Conservation (phyloP, 2,888 invertebrate species). For the Hesperia comma region DNA sequence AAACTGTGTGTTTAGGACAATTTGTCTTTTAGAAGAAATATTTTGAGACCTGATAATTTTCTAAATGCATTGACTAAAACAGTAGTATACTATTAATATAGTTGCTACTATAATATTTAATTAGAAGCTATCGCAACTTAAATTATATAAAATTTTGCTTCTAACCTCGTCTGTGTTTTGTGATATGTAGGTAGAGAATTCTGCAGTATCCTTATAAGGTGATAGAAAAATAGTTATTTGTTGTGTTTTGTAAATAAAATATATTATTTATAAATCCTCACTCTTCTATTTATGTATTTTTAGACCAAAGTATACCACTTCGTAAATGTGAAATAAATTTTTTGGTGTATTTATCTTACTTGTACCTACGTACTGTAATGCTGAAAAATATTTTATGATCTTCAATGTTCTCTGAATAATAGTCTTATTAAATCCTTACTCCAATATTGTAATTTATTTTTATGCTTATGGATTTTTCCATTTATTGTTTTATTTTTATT, state of each 20-base stretch:
- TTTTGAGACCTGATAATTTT: slow-evolving; percentile 12
- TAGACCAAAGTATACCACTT: slow-evolving; percentile 30
- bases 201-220: slow-evolving; percentile 18
- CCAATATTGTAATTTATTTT: neutral
- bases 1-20: no score
- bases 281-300: slow-evolving; percentile 30
- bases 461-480: no score
- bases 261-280: slow-evolving; percentile 21
- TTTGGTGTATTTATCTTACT: slow-evolving; percentile 27
- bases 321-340: slow-evolving; percentile 17
- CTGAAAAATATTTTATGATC: slow-evolving; percentile 30
- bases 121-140: slow-evolving; percentile 36
- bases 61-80: slow-evolving; percentile 13
- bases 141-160: slow-evolving; percentile 42
- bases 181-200: slow-evolving; percentile 50
- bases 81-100: slow-evolving; percentile 18
- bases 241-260: slow-evolving; percentile 27
- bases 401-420: slow-evolving; percentile 16
- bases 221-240: neutral
- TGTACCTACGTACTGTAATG: neutral
- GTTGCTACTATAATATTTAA: slow-evolving; percentile 13
- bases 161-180: slow-evolving; percentile 64
- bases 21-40: neutral
- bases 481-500: neutral
- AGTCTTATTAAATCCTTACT: slow-evolving; percentile 2